A percentile compares a stretch with the other conserved stretches of the same genome.
Evolutionary conservation across 1,140 invertebrate species (phyloP).

Genomic region (Lithobius niger): DNA sequence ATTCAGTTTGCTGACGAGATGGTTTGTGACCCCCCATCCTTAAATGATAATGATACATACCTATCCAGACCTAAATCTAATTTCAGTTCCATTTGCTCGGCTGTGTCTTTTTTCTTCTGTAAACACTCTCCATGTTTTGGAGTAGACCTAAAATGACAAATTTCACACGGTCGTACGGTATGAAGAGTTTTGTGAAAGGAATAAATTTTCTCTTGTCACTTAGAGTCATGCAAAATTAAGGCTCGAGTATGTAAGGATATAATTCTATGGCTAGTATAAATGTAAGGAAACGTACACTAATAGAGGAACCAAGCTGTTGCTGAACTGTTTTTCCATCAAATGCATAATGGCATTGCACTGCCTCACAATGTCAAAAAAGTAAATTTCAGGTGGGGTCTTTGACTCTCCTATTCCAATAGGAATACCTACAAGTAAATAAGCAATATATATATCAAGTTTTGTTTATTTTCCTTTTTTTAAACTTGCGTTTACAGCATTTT

Average conservation of each 20-base stretch:
- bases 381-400: conserved; percentile 61
- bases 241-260: too few species aligned
- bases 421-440: not conserved
- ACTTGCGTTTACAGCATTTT: too few species aligned
- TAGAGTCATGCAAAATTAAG: too few species aligned
- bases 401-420: conserved; percentile 65
- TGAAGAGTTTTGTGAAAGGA: too few species aligned
- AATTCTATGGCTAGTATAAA: conserved; percentile 7
- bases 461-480: not conserved
- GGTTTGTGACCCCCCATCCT: too few species aligned
- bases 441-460: not conserved
- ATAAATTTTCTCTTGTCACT: too few species aligned
- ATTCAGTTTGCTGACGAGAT: too few species aligned
- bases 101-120: conserved; percentile 67
- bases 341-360: conserved; percentile 95
- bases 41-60: conserved; percentile 32
- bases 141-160: conserved; percentile 63
- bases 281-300: conserved; percentile 51
- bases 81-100: conserved; percentile 83
- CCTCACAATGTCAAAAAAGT: conserved; percentile 88
- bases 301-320: conserved; percentile 74
- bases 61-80: conserved; percentile 77
- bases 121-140: conserved; percentile 75
- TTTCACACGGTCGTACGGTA: too few species aligned
- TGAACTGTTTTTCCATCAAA: conserved; percentile 87